Percentiles rank a stretch among this genome's conserved stretches.
phyloP scores from a whole-genome alignment of 2,888 invertebrate genomes.

The Andrena haemorrhoa region DNA sequence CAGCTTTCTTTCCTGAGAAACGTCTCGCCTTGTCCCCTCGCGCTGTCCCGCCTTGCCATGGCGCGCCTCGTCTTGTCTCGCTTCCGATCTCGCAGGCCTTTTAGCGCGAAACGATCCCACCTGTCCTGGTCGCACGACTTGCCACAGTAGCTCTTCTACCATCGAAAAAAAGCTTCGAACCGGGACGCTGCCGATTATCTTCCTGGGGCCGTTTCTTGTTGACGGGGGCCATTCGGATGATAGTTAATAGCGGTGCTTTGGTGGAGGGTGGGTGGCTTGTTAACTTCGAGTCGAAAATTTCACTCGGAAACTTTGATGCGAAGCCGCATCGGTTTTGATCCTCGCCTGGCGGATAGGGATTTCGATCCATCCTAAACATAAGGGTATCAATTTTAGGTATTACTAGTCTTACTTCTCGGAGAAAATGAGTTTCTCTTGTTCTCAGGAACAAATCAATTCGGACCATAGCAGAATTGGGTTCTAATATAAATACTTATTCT shows the following conservation, averaged over 20 bases:
- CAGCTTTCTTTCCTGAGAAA: constrained; percentile 83
- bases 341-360: no score
- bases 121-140: constrained; percentile 46
- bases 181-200: neutral
- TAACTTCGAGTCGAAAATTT: no score
- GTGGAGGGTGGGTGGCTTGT: neutral
- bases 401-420: no score
- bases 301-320: no score
- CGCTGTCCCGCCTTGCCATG: constrained; percentile 49
- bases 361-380: no score
- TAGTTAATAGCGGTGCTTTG: neutral
- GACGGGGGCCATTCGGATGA: neutral
- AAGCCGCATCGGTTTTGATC: no score
- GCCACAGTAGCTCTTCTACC: neutral
- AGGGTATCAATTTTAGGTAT: no score
- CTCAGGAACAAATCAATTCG: no score
- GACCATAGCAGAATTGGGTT: no score
- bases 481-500: no score
- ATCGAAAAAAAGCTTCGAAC: neutral
- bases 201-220: neutral
- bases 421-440: no score
- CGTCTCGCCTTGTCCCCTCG: constrained; percentile 59
- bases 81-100: constrained; percentile 51
- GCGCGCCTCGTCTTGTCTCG: constrained; percentile 50
- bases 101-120: constrained; percentile 61